Percentiles rank a stretch among this genome's conserved stretches.
Evolutionary conservation across 2,888 invertebrate genomes (phyloP).

Genomic region (Ophion costatus): DNA sequence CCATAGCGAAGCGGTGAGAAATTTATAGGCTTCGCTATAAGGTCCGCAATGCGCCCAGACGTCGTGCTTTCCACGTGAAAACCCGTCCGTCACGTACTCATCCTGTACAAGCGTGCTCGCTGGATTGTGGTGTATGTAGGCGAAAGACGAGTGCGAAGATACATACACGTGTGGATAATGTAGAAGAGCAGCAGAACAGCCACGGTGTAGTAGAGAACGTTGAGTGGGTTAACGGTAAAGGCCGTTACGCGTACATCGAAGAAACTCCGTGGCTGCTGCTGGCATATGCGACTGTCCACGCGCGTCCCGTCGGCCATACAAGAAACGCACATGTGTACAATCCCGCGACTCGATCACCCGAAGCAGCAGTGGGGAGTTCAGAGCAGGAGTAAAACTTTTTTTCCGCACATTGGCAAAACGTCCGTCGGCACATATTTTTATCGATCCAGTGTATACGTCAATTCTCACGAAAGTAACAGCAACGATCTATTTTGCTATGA

Average conservation of each 20-base stretch:
- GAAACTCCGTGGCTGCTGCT: conserved; percentile 77
- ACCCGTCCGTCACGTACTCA: conserved; percentile 64
- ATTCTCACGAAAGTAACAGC: neutral
- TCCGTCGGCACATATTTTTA: neutral
- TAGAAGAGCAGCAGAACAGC: conserved; percentile 71
- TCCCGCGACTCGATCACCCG: conserved; percentile 18
- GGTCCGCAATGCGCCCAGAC: conserved; percentile 48
- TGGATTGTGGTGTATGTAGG: conserved; percentile 33
- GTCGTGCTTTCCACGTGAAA: conserved; percentile 63
- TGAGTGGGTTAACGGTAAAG: conserved; percentile 79
- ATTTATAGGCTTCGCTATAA: conserved; percentile 53
- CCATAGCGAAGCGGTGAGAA: conserved; percentile 43
- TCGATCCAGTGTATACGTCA: neutral
- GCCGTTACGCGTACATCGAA: conserved; percentile 76
- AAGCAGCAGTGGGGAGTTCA: neutral
- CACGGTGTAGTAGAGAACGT: conserved; percentile 64
- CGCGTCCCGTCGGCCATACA: conserved; percentile 67
- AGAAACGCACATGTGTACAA: conserved; percentile 46
- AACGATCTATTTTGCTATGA: neutral
- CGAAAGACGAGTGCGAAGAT: conserved; percentile 26
- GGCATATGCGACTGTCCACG: conserved; percentile 67
- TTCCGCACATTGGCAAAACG: neutral
- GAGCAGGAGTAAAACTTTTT: neutral
- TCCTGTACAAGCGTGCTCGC: conserved; percentile 24
- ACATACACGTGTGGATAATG: conserved; percentile 19